Percentiles rank a stretch among this genome's conserved stretches.
phyloP scores from a whole-genome alignment of 1,140 invertebrate species.

The Brachionus sp. region DNA sequence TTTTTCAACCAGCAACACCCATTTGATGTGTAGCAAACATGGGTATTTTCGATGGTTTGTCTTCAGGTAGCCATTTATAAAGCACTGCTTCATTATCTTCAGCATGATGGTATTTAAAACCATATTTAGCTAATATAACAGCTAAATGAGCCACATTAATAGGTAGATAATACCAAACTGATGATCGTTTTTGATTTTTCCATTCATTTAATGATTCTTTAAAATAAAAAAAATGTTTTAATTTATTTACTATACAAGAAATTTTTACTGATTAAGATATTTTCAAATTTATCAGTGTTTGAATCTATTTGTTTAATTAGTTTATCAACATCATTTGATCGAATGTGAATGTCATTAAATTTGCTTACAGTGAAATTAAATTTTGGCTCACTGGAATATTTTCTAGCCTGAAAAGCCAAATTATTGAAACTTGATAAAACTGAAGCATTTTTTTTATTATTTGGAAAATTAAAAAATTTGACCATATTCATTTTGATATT shows the following conservation, averaged over 20 bases:
- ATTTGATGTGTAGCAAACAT: conserved; percentile 73
- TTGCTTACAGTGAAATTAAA: conserved; percentile 18
- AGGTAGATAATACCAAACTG: conserved; percentile 23
- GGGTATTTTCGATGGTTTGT: conserved; percentile 68
- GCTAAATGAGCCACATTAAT: conserved; percentile 7
- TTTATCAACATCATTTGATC: not conserved
- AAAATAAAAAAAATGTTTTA: not conserved
- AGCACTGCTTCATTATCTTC: conserved; percentile 72
- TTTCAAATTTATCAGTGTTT: not conserved
- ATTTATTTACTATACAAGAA: not conserved
- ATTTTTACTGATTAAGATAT: not conserved
- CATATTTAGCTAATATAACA: conserved; percentile 61
- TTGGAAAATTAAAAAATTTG: not conserved
- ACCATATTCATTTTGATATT: not conserved
- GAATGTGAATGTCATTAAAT: conserved; percentile 30
- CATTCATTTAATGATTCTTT: not conserved
- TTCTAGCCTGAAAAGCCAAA: not conserved
- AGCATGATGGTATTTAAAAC: conserved; percentile 81
- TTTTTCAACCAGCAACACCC: conserved; percentile 61
- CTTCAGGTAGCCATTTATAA: conserved; percentile 71
- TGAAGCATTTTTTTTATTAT: not conserved
- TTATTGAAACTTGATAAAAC: not conserved
- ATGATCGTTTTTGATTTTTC: conserved; percentile 2
- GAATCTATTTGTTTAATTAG: not conserved
- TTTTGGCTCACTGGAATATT: not conserved